Evolutionary conservation across 2,113 vertebrate species (phyloP).

Genomic region (Tachycineta bicolor): DNA sequence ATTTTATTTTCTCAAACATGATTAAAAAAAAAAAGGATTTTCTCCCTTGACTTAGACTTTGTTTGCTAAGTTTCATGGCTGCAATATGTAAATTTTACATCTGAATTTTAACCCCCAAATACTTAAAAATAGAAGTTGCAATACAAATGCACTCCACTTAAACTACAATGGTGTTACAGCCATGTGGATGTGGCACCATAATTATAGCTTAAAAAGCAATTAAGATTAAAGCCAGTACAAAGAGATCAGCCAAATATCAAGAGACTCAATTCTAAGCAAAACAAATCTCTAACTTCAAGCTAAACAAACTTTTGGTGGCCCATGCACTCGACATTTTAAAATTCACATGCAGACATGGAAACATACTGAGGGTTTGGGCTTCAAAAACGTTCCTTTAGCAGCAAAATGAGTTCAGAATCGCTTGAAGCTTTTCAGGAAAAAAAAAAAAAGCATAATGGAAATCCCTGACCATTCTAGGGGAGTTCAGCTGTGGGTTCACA

Average conservation of each 20-base stretch:
- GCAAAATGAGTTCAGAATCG: not conserved
- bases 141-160: not conserved
- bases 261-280: conserved; percentile 62
- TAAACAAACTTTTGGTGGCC: conserved; percentile 64
- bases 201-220: conserved; percentile 56
- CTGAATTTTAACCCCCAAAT: not conserved
- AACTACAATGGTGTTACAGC: not conserved
- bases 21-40: not conserved
- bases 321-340: conserved; percentile 19
- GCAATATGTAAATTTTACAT: conserved; percentile 14
- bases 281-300: conserved; percentile 52
- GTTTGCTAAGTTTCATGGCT: not conserved
- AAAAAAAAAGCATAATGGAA: not conserved
- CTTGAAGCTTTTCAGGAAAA: not conserved
- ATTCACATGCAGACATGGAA: not conserved
- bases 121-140: conserved; percentile 22
- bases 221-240: conserved; percentile 60
- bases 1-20: not conserved
- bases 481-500: not conserved
- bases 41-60: not conserved
- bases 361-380: not conserved
- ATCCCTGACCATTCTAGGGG: not conserved
- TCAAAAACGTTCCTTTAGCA: not conserved
- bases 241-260: conserved; percentile 58
- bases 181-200: conserved; percentile 35